A percentile compares a stretch with the other conserved stretches of the same genome.
Evolutionary conservation across 1,140 invertebrate species (phyloP).

Genomic region (Drosophila nikananu): DNA sequence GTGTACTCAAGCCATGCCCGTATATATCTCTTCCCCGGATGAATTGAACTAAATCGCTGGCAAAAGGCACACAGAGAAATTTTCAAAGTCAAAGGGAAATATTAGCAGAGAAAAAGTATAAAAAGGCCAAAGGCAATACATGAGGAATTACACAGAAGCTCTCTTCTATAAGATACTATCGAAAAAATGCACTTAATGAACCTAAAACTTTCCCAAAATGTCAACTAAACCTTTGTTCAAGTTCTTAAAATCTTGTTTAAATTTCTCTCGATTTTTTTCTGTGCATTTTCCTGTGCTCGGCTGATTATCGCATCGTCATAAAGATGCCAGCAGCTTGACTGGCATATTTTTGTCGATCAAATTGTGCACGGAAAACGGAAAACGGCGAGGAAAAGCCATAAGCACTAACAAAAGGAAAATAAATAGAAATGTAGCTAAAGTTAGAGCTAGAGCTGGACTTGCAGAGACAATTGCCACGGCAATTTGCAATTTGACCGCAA

Average conservation of each 20-base stretch:
- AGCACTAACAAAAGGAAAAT: conserved; percentile 19
- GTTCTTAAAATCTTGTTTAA: neutral
- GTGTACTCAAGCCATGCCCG: conserved; percentile 21
- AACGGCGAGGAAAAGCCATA: conserved; percentile 22
- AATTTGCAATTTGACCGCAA: conserved; percentile 82
- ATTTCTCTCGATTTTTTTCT: neutral
- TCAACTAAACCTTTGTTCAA: too few relatives aligned
- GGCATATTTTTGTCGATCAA: conserved; percentile 64
- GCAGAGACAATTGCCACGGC: conserved; percentile 56
- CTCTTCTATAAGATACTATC: too few relatives aligned
- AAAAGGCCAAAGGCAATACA: neutral
- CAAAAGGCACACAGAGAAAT: conserved; percentile 5
- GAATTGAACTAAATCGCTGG: conserved; percentile 51
- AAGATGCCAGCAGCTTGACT: conserved; percentile 65
- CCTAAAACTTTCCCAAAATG: neutral
- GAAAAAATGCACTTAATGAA: neutral
- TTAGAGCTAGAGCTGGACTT: conserved; percentile 30
- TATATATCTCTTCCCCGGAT: conserved; percentile 31
- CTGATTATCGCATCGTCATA: conserved; percentile 60
- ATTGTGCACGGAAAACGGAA: conserved; percentile 42
- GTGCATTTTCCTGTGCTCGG: conserved; percentile 2
- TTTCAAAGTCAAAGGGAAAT: too few relatives aligned
- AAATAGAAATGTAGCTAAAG: conserved; percentile 22
- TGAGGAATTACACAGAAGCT: too few relatives aligned
- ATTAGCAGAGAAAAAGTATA: neutral